Evolutionary conservation across 2,797 vertebrate genomes (phyloP), one percentile per base, ranked within the genome.

Genomic region (Gadopsis bispinosus): DNA sequence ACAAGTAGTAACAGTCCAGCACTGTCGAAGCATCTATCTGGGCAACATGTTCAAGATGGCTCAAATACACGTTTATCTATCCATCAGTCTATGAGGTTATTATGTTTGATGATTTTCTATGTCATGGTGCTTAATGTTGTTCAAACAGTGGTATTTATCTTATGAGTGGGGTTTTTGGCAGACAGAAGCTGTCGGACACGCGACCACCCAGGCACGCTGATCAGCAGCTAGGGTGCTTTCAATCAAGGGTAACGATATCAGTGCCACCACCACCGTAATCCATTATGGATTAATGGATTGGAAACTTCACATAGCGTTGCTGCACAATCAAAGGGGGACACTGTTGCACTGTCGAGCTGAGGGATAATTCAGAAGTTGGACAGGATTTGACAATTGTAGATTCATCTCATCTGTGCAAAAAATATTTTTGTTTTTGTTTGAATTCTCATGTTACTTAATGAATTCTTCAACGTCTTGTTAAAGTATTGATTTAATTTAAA

Each of bases 261-360:
- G 47, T 69, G 48, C 45, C 55, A 66, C 75, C 20, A 45, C 53
- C 31, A 73, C 66, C 47, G 56, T 73, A 73, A 85, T 78, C 59
- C 60, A 86, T 77, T 67, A 70, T 77, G 59, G 77, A 83, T 83
- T 80, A 78, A 76, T 83, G 72, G 43, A 75, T 60, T 75, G 80
- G 62, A 74, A 80, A 81, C 61, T 85, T 85, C 69, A 69, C 43
- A 31, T 45, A 22, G 45, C 22, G 0, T 48, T 53, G 45, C 72
- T 75, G 53, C 67, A 83, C 79, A 77, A 76, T 84, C 77, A 62
- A 68, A 56, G 26, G 20, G 55, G 39, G 51, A 77, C 58, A 47
- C 56, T 64, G 69, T 68, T 80, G 17, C 51, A 47, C 31, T 69
- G 60, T 67, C 68, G 10, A 64, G 58, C 11, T 65, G n/a, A 65